These are phyloP conservation scores for Odontophorus gujanensis DNA, from an alignment of 2,113 vertebrate species.

Conservation along the genomic window DNA sequence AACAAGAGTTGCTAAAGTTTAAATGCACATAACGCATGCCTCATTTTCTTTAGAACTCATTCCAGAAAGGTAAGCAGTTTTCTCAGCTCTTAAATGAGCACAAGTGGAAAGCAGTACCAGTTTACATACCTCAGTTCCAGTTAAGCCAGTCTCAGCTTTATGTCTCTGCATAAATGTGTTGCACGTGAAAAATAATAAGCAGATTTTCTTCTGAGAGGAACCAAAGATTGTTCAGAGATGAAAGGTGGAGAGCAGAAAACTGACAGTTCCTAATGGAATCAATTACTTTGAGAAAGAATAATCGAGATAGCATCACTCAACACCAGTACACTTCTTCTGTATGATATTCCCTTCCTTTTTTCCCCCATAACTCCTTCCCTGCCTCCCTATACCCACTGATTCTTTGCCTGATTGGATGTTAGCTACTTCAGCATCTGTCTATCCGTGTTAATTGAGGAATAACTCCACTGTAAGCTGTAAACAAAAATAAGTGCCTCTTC, in stretches of 20 bases:
- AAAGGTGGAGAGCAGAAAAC: neutral
- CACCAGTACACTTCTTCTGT: neutral
- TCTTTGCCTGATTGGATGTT: neutral
- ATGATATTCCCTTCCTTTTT: neutral
- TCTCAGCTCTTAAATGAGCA: neutral
- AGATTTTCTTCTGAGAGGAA: neutral
- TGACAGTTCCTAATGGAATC: neutral
- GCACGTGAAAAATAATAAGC: neutral
- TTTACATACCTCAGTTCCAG: neutral
- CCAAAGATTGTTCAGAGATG: neutral
- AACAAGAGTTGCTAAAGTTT: neutral
- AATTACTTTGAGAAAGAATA: neutral
- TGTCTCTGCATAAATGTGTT: neutral
- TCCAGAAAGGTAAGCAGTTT: neutral
- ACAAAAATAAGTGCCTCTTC: slow-evolving; percentile 9
- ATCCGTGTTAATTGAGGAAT: neutral
- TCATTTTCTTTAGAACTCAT: neutral
- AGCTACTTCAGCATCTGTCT: neutral
- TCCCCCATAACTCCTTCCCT: neutral
- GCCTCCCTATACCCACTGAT: neutral
- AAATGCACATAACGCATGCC: neutral
- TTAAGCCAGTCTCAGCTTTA: neutral
- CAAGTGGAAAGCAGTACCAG: neutral
- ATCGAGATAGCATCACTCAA: neutral
- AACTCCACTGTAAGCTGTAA: neutral